Evolutionary conservation across 2,113 vertebrate genomes (phyloP).

Genomic region (Dipodomys stephensi): DNA sequence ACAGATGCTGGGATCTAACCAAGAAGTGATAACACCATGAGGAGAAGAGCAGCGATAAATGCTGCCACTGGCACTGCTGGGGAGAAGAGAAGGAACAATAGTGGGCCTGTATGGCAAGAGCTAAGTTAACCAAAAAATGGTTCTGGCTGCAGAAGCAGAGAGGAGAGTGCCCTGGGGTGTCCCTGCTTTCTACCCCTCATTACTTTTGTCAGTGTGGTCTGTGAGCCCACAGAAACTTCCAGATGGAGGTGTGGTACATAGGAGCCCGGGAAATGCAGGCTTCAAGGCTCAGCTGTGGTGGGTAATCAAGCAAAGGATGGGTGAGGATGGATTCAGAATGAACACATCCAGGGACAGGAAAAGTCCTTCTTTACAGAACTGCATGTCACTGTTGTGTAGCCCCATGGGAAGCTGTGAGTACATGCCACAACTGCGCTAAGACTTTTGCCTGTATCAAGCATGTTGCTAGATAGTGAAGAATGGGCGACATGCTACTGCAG

Average conservation of each 20-base stretch:
- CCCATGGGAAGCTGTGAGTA: background rate
- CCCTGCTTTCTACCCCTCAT: background rate
- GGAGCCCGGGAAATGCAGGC: background rate
- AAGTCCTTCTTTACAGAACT: background rate
- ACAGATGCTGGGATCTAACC: background rate
- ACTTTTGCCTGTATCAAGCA: background rate
- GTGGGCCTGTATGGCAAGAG: background rate
- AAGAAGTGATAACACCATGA: background rate
- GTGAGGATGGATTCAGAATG: background rate
- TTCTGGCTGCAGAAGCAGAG: background rate
- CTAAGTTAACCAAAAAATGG: background rate
- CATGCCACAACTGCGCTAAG: background rate
- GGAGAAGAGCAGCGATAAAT: background rate
- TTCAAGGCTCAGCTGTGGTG: background rate
- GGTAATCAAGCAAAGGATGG: background rate
- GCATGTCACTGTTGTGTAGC: background rate
- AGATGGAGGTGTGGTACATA: background rate
- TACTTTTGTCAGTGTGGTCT: background rate
- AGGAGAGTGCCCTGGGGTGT: background rate
- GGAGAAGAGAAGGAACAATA: background rate
- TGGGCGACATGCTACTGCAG: background rate
- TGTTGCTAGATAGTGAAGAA: background rate
- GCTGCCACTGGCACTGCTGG: background rate
- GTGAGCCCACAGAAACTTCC: background rate
- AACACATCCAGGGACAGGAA: background rate